Evolutionary conservation across 1,140 invertebrate genomes (phyloP).

Genomic region (Drosophila watanabei): DNA sequence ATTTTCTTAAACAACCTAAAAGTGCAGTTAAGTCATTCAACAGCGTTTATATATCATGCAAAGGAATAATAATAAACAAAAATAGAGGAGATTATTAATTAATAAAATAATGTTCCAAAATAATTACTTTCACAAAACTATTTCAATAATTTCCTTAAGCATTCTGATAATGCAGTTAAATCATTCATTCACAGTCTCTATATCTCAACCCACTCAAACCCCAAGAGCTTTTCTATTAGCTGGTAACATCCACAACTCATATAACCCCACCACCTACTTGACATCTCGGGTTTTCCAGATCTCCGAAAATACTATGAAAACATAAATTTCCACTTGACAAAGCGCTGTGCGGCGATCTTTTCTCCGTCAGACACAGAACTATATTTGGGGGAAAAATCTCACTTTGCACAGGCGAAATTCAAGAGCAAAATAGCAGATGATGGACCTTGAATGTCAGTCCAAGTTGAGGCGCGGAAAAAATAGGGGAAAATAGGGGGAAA

Average conservation of each 20-base stretch:
- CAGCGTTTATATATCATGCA: too few species aligned
- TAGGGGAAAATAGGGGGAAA: conserved; percentile 9
- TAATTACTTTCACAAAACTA: too few species aligned
- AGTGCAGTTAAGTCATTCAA: too few species aligned
- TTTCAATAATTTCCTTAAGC: too few species aligned
- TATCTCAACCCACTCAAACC: conserved; percentile 21
- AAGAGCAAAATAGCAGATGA: conserved; percentile 59
- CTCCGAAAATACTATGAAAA: conserved; percentile 18
- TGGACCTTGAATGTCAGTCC: conserved; percentile 52
- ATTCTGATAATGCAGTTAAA: too few species aligned
- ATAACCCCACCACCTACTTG: conserved; percentile 46
- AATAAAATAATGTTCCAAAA: too few species aligned
- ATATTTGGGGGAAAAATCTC: too few species aligned
- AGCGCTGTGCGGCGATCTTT: conserved; percentile 22
- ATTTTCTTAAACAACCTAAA: conserved; percentile 23
- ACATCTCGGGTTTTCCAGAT: conserved; percentile 45
- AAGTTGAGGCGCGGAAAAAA: conserved; percentile 7
- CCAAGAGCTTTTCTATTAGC: conserved; percentile 44
- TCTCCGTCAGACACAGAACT: conserved; percentile 12
- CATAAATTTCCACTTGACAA: conserved; percentile 68
- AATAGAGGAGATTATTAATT: too few species aligned
- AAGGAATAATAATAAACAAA: too few species aligned
- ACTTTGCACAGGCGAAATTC: conserved; percentile 57
- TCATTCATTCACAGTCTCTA: not conserved
- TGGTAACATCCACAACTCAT: conserved; percentile 38